Evolutionary conservation across 2,113 vertebrate species (phyloP), one percentile per base, ranked within the genome.

Genomic region (Nothocercus julius): DNA sequence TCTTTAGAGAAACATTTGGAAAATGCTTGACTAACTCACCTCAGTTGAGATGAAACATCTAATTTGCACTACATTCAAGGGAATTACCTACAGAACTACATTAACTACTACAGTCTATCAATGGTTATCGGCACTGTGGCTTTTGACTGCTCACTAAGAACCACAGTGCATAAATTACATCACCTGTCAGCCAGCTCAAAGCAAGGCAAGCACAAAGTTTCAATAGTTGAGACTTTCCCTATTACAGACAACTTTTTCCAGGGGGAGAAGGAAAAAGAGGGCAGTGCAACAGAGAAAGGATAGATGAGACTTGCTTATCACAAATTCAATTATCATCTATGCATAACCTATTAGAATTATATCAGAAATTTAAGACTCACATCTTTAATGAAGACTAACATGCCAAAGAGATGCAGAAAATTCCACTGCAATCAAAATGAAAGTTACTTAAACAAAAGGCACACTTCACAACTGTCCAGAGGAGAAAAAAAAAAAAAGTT

Each of bases 61-160:
- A 93, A 95, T 92, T 62, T 93, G 64, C 64, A 70, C 80, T 80
- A 87, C 79, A 93, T 95, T 44, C 86, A 96, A 66, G 38, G 58
- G 63, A 95, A 95, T 91, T 87, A 82, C 90, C 93, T 86, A 79
- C 10, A 92, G 77, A 89, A 95, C 90, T 72, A 92, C 66, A 92
- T 92, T 90, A 92, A 97, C 80, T 85, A 94, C 64, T 92, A 96
- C 68, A 95, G 90, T 67, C 90, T 92, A 94, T 96, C 94, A 95
- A 88, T 94, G 94, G 92, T 95, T 96, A 96, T 90, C 25, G 44
- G 88, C 79, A 90, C 88, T 87, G 83, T 96, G 94, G 92, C 86
- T 95, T 97, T 93, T 96, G 92, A 96, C 88, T 92, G 83, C 64
- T 96, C 87, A 89, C 88, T 92, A 90, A 91, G 92, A 93, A 85